Evolutionary conservation across 2,797 vertebrate species (phyloP), one percentile per base, ranked within the genome.

Genomic region (Micromesistius poutassou): DNA sequence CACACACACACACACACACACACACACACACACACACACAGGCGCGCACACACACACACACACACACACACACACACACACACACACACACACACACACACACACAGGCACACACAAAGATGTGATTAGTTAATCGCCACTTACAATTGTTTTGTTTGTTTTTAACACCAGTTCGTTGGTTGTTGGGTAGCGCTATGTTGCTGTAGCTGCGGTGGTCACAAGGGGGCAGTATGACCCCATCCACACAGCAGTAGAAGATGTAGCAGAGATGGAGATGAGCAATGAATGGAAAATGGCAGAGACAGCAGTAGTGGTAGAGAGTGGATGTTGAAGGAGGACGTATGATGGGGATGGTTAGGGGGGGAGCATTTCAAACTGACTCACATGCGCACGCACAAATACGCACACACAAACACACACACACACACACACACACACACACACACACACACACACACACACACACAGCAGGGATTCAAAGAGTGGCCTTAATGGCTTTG

Each of bases 171-270:
- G 7, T 76, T 66, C 1, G 22, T 28, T 42, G 36, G 35, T 62
- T 19, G 9, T 16, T 30, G 30, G 14, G 4, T 25, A 38, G 4
- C 66, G 2, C 1, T 38, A 38, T 35, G 10, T 25, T 83, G 83
- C 25, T 78, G 85, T 31, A 79, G 85, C 77, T 73, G 35, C 75
- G 0, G 1, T 70, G 5, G 71, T 81, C 92, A 90, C 89, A 82
- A 85, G 90, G 77, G 86, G 89, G 81, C 86, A 77, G 2, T 72
- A 75, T 66, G 22, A 80, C 30, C 31, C 80, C 62, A 33, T 36
- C 22, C 33, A 66, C 14, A 46, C 36, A 46, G 12, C 12, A 55
- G 46, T 5, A 5, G 46, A 55, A 55, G 19, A 55, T 22, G 46
- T 55, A 42, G 0, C 5, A 55, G 7, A 55, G 22, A 55, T 22